Percentiles rank a stretch among this genome's conserved stretches.
Evolutionary conservation across 37 sponge, comb jelly and placozoan species (phyloP).

Genomic region (Spongia lamella): DNA sequence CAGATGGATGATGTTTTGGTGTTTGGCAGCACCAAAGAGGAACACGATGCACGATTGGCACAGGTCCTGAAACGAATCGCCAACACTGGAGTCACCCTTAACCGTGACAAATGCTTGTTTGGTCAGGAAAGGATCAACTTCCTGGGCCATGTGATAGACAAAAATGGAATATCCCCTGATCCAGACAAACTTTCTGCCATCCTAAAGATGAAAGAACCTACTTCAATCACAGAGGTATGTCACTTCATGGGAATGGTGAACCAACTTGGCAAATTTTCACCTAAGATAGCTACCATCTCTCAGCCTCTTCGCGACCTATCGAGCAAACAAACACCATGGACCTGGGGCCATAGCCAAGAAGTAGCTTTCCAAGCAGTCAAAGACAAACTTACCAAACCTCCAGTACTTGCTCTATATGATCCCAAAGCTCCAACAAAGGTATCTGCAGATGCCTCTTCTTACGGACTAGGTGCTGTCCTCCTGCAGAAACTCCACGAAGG

Average conservation of each 20-base stretch:
- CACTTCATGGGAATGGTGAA: constrained; percentile 46
- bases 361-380: constrained; percentile 22
- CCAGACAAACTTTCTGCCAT: constrained; percentile 43
- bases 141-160: constrained; percentile 24
- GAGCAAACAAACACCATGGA: constrained; percentile 14
- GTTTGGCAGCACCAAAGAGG: constrained; percentile 6
- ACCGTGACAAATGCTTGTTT: constrained; percentile 33
- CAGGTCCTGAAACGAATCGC: background rate
- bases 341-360: constrained; percentile 32
- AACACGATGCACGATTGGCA: constrained; percentile 16
- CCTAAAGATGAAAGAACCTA: constrained; percentile 17
- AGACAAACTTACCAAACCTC: constrained; percentile 8
- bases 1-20: constrained; percentile 34
- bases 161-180: too few relatives aligned
- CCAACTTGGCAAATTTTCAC: constrained; percentile 29
- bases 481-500: constrained; percentile 14
- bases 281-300: background rate
- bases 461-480: constrained; percentile 56
- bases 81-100: constrained; percentile 22
- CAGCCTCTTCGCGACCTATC: constrained; percentile 30
- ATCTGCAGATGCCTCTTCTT: constrained; percentile 38
- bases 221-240: constrained; percentile 4
- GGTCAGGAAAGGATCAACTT: constrained; percentile 18
- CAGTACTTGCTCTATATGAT: constrained; percentile 35
- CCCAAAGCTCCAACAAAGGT: constrained; percentile 10